Evolutionary conservation across 2,797 vertebrate genomes (phyloP).

Genomic region (Periophthalmus magnuspinnatus): DNA sequence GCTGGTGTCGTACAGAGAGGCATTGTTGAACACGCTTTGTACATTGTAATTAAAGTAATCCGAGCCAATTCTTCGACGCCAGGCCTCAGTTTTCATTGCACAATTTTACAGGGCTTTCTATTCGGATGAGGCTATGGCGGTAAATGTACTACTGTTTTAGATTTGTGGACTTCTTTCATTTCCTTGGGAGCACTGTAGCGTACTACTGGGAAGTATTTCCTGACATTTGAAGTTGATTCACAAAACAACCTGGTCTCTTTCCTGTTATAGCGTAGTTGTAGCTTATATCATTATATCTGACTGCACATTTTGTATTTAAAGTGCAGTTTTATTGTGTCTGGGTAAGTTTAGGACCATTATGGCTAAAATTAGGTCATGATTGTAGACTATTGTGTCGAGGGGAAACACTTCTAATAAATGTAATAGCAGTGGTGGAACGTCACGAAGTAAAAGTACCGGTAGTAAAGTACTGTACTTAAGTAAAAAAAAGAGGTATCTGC

Average conservation of each 20-base stretch:
- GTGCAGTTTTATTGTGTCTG: not conserved
- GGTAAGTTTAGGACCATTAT: not conserved
- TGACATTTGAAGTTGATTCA: not conserved
- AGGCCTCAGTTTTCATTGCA: not conserved
- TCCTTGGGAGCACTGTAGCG: not conserved
- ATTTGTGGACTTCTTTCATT: not conserved
- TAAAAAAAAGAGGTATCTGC: too few species aligned
- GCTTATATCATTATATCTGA: too few species aligned
- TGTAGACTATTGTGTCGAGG: not conserved
- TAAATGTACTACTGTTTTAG: not conserved
- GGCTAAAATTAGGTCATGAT: not conserved
- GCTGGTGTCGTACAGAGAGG: constrained; percentile 5
- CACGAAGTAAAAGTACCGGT: too few species aligned
- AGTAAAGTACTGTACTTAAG: too few species aligned
- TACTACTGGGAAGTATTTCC: not conserved
- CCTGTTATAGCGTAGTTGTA: not conserved
- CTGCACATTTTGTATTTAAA: not conserved
- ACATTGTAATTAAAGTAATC: not conserved
- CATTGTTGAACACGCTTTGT: not conserved
- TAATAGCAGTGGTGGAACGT: not conserved
- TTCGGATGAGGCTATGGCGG: not conserved
- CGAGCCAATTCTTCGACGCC: not conserved
- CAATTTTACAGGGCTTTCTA: not conserved
- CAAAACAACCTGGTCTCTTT: not conserved
- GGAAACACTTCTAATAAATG: not conserved